A percentile compares a stretch with the other conserved stretches of the same genome.
Conservation (phyloP, 2,113 vertebrate species). For the Struthio camelus region DNA sequence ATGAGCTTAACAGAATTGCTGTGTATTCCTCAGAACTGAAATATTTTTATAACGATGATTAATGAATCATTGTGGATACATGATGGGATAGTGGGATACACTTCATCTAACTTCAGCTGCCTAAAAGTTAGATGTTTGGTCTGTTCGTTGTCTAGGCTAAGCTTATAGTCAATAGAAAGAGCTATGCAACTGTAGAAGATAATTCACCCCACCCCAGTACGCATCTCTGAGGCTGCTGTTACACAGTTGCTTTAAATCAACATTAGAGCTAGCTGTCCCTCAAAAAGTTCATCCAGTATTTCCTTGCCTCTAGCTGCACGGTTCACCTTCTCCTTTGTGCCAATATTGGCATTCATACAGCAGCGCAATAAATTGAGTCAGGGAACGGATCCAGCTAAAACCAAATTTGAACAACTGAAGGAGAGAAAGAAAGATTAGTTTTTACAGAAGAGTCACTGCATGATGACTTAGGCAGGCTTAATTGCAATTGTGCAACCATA, state of each 20-base stretch:
- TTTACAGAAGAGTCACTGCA: neutral
- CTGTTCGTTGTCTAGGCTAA: neutral
- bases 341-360: neutral
- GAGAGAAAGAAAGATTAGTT: constrained; percentile 1
- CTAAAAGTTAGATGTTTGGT: neutral
- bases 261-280: neutral
- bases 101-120: neutral
- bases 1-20: neutral
- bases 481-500: neutral
- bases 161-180: neutral
- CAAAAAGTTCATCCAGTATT: constrained; percentile 6
- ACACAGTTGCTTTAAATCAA: neutral
- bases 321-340: neutral
- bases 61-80: too few species aligned
- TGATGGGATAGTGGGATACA: neutral
- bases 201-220: neutral
- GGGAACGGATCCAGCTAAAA: neutral
- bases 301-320: neutral
- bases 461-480: neutral
- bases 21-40: neutral
- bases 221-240: neutral
- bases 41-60: neutral
- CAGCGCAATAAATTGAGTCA: neutral
- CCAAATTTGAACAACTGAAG: neutral
- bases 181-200: neutral